phyloP scores from a whole-genome alignment of 2,888 invertebrate genomes.

The Lepidochrysops patricia region DNA sequence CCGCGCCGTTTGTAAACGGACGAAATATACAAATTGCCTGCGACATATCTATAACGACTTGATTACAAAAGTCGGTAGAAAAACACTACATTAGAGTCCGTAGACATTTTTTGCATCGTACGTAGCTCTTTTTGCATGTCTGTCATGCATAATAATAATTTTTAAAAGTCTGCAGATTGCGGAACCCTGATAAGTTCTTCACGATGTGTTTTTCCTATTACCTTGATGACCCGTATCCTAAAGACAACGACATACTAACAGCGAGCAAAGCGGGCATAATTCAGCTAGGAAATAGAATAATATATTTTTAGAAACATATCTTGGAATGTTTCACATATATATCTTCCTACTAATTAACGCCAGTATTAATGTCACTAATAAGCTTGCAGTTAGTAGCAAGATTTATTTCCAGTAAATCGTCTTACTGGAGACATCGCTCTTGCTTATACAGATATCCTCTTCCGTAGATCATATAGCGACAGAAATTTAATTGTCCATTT shows the following conservation, averaged over 20 bases:
- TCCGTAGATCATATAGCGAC: no score
- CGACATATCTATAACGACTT: no score
- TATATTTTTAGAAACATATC: background rate
- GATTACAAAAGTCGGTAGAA: no score
- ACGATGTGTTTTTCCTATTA: background rate
- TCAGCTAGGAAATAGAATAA: background rate
- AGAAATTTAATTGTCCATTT: no score
- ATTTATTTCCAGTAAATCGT: background rate
- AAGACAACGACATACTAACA: background rate
- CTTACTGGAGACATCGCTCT: background rate
- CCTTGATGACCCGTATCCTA: background rate
- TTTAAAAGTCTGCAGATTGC: background rate
- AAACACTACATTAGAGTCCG: no score
- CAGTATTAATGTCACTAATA: slow-evolving; percentile 29
- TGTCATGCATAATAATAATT: no score
- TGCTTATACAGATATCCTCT: no score
- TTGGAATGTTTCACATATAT: background rate
- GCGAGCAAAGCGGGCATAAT: background rate
- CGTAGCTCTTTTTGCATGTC: no score
- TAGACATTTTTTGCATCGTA: no score
- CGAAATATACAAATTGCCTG: no score
- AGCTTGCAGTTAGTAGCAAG: background rate
- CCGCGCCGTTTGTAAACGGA: no score
- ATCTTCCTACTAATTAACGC: background rate
- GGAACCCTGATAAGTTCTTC: background rate